Evolutionary conservation across 2,113 vertebrate genomes (phyloP).

Genomic region (Brachionichthys hirsutus): DNA sequence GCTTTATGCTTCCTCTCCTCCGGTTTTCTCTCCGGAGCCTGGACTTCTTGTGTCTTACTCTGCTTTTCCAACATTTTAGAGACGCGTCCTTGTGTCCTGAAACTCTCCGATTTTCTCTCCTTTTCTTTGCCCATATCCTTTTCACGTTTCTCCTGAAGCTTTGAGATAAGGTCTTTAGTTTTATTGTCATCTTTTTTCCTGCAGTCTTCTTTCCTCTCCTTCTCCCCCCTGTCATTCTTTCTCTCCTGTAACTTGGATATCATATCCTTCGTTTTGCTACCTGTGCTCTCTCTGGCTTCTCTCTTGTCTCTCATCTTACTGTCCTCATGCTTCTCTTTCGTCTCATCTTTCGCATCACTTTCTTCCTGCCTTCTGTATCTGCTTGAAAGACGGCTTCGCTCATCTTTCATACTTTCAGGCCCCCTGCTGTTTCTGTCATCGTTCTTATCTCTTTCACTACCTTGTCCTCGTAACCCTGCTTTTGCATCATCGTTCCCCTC

Average conservation of each 20-base stretch:
- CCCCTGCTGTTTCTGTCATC: slow-evolving; percentile 55
- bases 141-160: slow-evolving; percentile 71
- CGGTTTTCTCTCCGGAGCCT: slow-evolving; percentile 44
- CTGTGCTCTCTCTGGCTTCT: slow-evolving; percentile 67
- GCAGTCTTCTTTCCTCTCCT: slow-evolving; percentile 69
- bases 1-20: slow-evolving; percentile 58
- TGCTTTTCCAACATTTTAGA: slow-evolving; percentile 75
- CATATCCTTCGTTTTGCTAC: slow-evolving; percentile 75
- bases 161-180: slow-evolving; percentile 78
- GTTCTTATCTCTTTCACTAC: slow-evolving; percentile 50
- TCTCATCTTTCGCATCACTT: slow-evolving; percentile 40
- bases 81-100: slow-evolving; percentile 64
- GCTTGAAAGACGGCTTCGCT: slow-evolving; percentile 38
- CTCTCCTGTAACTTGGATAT: slow-evolving; percentile 75
- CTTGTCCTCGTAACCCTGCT: slow-evolving; percentile 43
- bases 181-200: slow-evolving; percentile 73
- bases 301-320: slow-evolving; percentile 54
- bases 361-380: slow-evolving; percentile 59
- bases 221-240: slow-evolving; percentile 66
- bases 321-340: slow-evolving; percentile 55
- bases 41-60: slow-evolving; percentile 55
- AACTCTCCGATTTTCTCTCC: slow-evolving; percentile 57
- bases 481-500: slow-evolving; percentile 64
- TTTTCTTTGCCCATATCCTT: slow-evolving; percentile 67
- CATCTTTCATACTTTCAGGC: slow-evolving; percentile 47